phyloP scores from a whole-genome alignment of 1,140 invertebrate genomes.

The Psilanteris sp. region DNA sequence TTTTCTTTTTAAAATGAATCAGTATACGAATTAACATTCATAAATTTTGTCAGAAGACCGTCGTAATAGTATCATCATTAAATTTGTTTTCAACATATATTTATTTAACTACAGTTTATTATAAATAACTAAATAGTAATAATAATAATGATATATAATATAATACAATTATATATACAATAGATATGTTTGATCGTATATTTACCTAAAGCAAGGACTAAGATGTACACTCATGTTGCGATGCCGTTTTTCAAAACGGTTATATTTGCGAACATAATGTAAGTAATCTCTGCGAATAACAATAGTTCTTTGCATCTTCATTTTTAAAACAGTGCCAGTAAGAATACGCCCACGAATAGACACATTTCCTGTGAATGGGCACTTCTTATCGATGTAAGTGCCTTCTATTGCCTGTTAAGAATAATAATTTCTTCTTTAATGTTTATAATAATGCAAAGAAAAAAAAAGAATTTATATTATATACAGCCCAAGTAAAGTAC shows the following conservation, averaged over 20 bases:
- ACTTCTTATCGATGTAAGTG: conserved; percentile 99
- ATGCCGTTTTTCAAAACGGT: conserved; percentile 99
- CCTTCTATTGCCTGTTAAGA: no score
- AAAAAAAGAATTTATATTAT: no score
- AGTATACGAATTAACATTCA: no score
- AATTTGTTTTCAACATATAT: no score
- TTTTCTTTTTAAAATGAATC: no score
- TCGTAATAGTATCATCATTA: conserved; percentile 78
- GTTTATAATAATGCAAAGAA: no score
- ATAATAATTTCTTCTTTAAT: no score
- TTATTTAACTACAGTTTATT: no score
- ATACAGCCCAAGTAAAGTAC: no score
- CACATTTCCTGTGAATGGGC: conserved; percentile 99
- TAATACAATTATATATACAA: conserved; percentile 5
- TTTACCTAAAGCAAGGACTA: conserved; percentile 97
- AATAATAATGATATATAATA: no score
- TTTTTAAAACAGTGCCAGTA: conserved; percentile 96
- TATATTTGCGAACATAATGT: conserved; percentile 99
- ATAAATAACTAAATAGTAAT: no score
- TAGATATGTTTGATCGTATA: no score
- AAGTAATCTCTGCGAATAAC: conserved; percentile 99
- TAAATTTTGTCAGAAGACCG: conserved; percentile 83
- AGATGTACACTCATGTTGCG: conserved; percentile 99
- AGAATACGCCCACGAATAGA: conserved; percentile 98
- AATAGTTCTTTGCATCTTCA: conserved; percentile 99